Evolutionary conservation across 2,888 invertebrate genomes (phyloP), one percentile per base, ranked within the genome.

Genomic region (Neoitamus cyanurus): DNA sequence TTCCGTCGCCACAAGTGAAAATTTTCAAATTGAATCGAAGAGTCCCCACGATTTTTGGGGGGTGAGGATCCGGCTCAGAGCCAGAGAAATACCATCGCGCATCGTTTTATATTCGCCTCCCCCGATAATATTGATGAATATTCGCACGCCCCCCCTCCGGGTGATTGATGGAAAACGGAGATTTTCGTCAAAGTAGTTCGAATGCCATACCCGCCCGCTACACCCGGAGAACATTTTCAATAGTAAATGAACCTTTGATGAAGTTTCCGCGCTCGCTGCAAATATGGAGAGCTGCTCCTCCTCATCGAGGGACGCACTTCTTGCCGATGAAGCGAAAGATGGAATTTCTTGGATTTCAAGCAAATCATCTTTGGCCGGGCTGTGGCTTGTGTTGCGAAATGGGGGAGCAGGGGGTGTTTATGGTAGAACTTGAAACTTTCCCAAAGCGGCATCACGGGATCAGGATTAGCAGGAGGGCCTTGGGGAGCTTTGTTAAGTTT

Each of bases 161-260:
- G 75, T 75, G 75, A 75, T 75, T 75, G 75, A 75, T 75, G 75
- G 75, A 4, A 75, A 46, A 75, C 42, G 42, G 42, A 37, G 75
- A 75, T 42, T 75, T 20, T 58, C 75, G 75, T 75, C 28, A 42
- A 25, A 37, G 42, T 42, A 75, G 42, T 75, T 42, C 42, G 4
- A 13, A 28, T n/a, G 3, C 30, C 20, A 20, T n/a, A 42, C 25
- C n/a, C 75, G 11, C 20, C 2, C 58, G 20, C 58, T 42, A 13
- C 42, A 42, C 58, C 20, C 2, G 20, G 20, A 25, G 15, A 6
- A 42, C 6, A 75, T 75, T 75, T 75, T 46, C 75, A 75, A 42
- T 75, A 42, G 75, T 75, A 75, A 75, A 75, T 75, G 75, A 75
- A 75, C 42, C 42, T 75, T 75, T 75, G 75, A 37, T 28, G 20